A percentile compares a stretch with the other conserved stretches of the same genome.
Conservation (phyloP, 1,140 invertebrate species). For the Melipona quadrifasciata region DNA sequence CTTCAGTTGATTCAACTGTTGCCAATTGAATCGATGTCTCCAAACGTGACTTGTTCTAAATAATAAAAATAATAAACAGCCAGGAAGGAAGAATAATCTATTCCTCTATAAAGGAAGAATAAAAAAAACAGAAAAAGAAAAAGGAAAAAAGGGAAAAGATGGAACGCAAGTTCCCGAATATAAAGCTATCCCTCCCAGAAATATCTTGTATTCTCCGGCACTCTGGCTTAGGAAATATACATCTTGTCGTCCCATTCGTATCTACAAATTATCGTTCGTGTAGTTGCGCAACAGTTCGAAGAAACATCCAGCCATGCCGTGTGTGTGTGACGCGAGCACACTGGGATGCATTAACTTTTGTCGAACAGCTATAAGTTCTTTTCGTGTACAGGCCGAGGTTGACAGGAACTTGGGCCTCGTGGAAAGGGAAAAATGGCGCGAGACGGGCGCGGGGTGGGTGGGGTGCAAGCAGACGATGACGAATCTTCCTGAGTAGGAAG, state of each 20-base stretch:
- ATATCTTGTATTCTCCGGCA: background rate
- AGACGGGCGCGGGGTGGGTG: too few species aligned
- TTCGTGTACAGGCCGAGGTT: background rate
- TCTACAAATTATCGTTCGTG: background rate
- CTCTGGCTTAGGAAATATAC: background rate
- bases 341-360: constrained; percentile 23
- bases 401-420: background rate
- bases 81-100: background rate
- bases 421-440: constrained; percentile 18
- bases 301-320: too few species aligned
- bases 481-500: constrained; percentile 64
- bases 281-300: background rate
- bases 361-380: constrained; percentile 56
- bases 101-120: background rate
- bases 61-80: background rate
- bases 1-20: background rate
- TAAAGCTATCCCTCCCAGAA: background rate
- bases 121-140: too few species aligned
- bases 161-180: background rate
- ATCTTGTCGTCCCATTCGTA: background rate
- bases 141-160: too few species aligned
- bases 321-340: background rate
- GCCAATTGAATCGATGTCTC: background rate
- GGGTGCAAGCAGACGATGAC: constrained; percentile 53
- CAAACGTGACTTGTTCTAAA: background rate